Evolutionary conservation across 2,797 vertebrate species (phyloP).

Genomic region (Manis javanica): DNA sequence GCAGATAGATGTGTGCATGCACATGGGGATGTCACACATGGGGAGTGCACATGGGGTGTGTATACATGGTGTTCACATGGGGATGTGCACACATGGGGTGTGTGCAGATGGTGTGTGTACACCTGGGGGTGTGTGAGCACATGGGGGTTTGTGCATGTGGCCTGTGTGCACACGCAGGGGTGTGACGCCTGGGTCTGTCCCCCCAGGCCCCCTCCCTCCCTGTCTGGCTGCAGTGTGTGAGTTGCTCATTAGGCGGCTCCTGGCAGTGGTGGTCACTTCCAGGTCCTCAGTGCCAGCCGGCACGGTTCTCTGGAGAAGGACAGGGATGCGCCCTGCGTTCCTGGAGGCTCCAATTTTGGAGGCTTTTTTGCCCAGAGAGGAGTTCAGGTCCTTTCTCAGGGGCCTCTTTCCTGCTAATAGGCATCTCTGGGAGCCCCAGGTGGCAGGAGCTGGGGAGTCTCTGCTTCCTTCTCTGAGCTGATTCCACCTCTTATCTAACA

Average conservation of each 20-base stretch:
- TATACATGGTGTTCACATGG: too few relatives aligned
- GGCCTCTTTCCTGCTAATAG: background rate
- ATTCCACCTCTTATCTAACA: background rate
- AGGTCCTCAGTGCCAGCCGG: background rate
- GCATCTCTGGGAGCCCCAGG: background rate
- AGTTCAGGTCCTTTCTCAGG: accelerated
- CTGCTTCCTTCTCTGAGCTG: background rate
- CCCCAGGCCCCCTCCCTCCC: background rate
- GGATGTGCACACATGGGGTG: too few relatives aligned
- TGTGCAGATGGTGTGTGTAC: too few relatives aligned
- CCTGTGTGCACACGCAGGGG: background rate
- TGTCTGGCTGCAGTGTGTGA: background rate
- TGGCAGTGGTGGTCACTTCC: background rate
- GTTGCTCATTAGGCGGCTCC: background rate
- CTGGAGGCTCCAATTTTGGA: background rate
- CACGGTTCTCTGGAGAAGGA: background rate
- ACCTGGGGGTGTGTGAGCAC: background rate
- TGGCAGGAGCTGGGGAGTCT: accelerated
- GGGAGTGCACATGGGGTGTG: background rate
- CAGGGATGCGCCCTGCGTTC: background rate
- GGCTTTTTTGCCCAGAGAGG: background rate
- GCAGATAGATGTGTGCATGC: too few relatives aligned
- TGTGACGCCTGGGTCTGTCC: background rate
- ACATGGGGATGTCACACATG: background rate
- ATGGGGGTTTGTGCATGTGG: background rate